Evolutionary conservation across 2,888 invertebrate species (phyloP).

Genomic region (Campoletis raptor): DNA sequence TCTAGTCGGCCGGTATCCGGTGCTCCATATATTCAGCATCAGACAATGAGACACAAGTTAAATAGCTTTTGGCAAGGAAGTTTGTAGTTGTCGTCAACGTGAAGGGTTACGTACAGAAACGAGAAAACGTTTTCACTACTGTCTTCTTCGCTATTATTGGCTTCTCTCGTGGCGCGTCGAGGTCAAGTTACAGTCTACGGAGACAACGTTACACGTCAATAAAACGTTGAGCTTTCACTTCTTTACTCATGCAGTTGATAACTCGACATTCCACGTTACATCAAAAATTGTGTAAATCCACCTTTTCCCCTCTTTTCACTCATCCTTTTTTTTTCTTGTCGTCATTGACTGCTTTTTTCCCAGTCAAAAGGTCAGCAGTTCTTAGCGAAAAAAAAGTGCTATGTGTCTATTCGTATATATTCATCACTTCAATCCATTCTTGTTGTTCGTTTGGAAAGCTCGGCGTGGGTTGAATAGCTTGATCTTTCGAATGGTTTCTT

Average conservation of each 20-base stretch:
- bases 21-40: constrained; percentile 17
- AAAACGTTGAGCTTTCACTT: constrained; percentile 41
- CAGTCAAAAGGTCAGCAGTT: constrained; percentile 32
- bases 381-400: constrained; percentile 38
- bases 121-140: constrained; percentile 24
- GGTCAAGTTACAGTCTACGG: constrained; percentile 37
- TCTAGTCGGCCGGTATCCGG: neutral
- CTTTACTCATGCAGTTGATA: constrained; percentile 20
- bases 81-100: constrained; percentile 25
- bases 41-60: constrained; percentile 32
- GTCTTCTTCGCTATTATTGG: constrained; percentile 45
- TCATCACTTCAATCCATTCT: constrained; percentile 47
- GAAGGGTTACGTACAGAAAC: constrained; percentile 11
- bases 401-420: constrained; percentile 43
- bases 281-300: constrained; percentile 45
- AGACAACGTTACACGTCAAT: constrained; percentile 27
- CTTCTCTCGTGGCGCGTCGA: constrained; percentile 17
- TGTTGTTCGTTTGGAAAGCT: constrained; percentile 27
- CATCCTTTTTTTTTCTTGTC: neutral
- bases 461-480: constrained; percentile 23
- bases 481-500: constrained; percentile 28
- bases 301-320: constrained; percentile 13
- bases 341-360: neutral
- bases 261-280: constrained; percentile 29
- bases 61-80: constrained; percentile 53